Evolutionary conservation across 2,888 invertebrate species (phyloP).

Genomic region (Himalopsyche tibetana): DNA sequence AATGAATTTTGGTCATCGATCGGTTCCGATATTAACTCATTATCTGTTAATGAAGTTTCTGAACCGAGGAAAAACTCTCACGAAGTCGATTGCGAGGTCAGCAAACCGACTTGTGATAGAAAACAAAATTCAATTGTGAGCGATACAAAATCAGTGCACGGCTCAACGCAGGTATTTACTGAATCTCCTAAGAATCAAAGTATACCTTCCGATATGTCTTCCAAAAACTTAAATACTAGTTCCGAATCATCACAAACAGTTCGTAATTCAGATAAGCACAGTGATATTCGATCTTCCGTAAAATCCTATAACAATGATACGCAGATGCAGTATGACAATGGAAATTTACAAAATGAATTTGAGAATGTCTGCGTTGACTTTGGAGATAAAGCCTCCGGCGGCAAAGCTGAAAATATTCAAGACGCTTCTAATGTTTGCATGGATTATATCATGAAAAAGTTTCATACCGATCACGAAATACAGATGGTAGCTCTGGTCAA

Average conservation of each 20-base stretch:
- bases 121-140: background rate
- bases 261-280: slow-evolving; percentile 21
- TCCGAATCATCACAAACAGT: background rate
- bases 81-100: background rate
- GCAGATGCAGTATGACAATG: slow-evolving; percentile 53
- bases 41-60: slow-evolving; percentile 50
- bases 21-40: slow-evolving; percentile 68
- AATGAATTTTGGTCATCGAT: slow-evolving; percentile 75
- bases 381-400: slow-evolving; percentile 47
- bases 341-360: slow-evolving; percentile 59
- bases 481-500: slow-evolving; percentile 80
- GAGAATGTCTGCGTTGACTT: slow-evolving; percentile 55
- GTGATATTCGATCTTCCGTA: slow-evolving; percentile 19
- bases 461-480: slow-evolving; percentile 81
- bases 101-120: slow-evolving; percentile 17
- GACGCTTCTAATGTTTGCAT: slow-evolving; percentile 66
- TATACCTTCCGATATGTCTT: slow-evolving; percentile 50
- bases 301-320: slow-evolving; percentile 58
- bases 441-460: slow-evolving; percentile 66
- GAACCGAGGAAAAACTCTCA: slow-evolving; percentile 9
- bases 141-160: slow-evolving; percentile 6
- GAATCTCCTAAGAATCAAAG: background rate
- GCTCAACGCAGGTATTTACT: background rate
- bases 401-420: slow-evolving; percentile 40
- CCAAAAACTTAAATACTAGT: slow-evolving; percentile 31